Evolutionary conservation across 2,113 vertebrate species (phyloP).

Genomic region (Pterocles burchelli): DNA sequence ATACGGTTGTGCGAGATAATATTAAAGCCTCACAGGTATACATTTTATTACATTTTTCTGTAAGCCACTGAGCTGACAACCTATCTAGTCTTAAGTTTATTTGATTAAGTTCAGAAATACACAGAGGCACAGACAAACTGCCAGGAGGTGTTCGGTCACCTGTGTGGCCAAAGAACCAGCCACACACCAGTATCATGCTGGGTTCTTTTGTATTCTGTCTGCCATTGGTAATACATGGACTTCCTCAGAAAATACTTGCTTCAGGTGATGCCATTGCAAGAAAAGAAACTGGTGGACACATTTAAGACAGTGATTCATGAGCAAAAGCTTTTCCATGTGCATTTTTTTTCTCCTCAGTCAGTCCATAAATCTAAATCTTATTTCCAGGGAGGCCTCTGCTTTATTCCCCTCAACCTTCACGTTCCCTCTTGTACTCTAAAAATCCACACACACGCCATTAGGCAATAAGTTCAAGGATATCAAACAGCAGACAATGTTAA

Average conservation of each 20-base stretch:
- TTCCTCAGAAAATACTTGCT: neutral
- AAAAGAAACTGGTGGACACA: neutral
- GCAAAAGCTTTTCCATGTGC: neutral
- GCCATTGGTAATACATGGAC: accelerated
- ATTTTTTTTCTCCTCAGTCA: neutral
- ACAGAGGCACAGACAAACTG: neutral
- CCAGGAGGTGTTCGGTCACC: neutral
- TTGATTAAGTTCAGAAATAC: constrained; percentile 56
- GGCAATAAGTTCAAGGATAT: neutral
- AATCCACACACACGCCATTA: neutral
- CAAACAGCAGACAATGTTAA: neutral
- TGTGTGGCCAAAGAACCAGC: neutral
- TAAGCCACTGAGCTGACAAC: constrained; percentile 38
- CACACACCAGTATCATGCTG: too few species aligned
- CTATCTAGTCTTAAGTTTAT: constrained; percentile 61
- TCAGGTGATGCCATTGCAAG: neutral
- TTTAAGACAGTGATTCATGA: neutral
- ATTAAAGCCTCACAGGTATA: constrained; percentile 66
- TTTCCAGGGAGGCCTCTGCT: neutral
- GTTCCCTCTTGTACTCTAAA: neutral
- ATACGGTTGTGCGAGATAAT: constrained; percentile 63
- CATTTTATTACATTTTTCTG: constrained; percentile 65
- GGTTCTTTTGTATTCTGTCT: neutral
- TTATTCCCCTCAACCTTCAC: neutral
- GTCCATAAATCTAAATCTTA: neutral